phyloP scores from a whole-genome alignment of 2,888 invertebrate species.

The Vesta saturnalis region DNA sequence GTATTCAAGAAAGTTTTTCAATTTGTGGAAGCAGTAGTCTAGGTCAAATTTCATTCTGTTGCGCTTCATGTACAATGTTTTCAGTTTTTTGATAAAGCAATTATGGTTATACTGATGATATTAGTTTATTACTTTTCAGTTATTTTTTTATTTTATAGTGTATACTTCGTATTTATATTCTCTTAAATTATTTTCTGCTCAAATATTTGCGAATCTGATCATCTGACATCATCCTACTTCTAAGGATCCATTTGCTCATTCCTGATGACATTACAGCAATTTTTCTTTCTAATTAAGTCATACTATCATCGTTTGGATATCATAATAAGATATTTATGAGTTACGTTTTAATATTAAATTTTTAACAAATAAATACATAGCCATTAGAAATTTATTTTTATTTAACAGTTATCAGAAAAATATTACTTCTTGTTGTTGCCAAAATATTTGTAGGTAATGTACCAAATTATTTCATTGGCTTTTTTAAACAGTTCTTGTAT shows the following conservation, averaged over 20 bases:
- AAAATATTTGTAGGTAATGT: not conserved
- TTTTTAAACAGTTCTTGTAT: constrained; percentile 24
- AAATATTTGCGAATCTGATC: no score
- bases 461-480: constrained; percentile 17
- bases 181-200: no score
- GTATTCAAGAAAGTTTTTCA: not conserved
- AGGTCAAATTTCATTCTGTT: not conserved
- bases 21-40: not conserved
- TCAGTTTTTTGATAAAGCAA: constrained; percentile 1
- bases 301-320: constrained; percentile 1
- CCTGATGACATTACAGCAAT: no score
- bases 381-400: constrained; percentile 10
- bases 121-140: not conserved
- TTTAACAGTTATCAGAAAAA: constrained; percentile 13
- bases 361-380: constrained; percentile 13
- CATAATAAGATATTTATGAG: constrained; percentile 8
- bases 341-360: not conserved
- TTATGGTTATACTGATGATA: not conserved
- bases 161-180: no score
- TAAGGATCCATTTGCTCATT: no score
- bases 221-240: no score
- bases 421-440: not conserved
- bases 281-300: not conserved
- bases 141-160: no score
- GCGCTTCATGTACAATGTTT: not conserved